A percentile compares a stretch with the other conserved stretches of the same genome.
Evolutionary conservation across 1,140 invertebrate genomes (phyloP).

Genomic region (Teleopsis dalmanni): DNA sequence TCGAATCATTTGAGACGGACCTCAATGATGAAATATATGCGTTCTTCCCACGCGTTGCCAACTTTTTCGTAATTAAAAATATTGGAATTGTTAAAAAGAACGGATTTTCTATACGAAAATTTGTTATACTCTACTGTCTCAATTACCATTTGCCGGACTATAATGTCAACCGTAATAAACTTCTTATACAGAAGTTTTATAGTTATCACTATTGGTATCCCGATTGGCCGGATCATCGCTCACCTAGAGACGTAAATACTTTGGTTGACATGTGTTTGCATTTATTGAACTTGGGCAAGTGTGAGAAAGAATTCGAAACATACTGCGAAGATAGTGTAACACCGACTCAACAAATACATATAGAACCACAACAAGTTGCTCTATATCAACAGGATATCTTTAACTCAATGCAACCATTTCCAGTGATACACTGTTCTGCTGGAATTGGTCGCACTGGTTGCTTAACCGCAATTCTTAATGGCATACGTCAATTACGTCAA

Average conservation of each 20-base stretch:
- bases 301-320: slow-evolving; percentile 35
- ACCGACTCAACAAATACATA: slow-evolving; percentile 15
- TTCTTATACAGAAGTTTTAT: slow-evolving; percentile 31
- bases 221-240: slow-evolving; percentile 62
- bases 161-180: not conserved
- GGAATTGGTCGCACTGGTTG: slow-evolving; percentile 90
- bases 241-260: slow-evolving; percentile 52
- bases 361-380: slow-evolving; percentile 23
- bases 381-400: slow-evolving; percentile 40
- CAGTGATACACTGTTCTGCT: slow-evolving; percentile 88
- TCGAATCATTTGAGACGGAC: slow-evolving; percentile 26
- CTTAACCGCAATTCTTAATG: slow-evolving; percentile 86
- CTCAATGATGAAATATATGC: slow-evolving; percentile 16
- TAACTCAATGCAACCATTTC: slow-evolving; percentile 51
- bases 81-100: slow-evolving; percentile 50
- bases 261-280: slow-evolving; percentile 55
- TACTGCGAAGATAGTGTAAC: slow-evolving; percentile 11
- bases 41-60: slow-evolving; percentile 19
- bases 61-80: slow-evolving; percentile 55
- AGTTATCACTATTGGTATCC: slow-evolving; percentile 61
- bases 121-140: slow-evolving; percentile 38
- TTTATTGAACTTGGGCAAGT: slow-evolving; percentile 46
- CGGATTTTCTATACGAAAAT: slow-evolving; percentile 59
- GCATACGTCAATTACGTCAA: slow-evolving; percentile 61
- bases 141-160: no score